A percentile compares a stretch with the other conserved stretches of the same genome.
Conservation (phyloP, 2,113 vertebrate genomes). For the Otus sunia region DNA sequence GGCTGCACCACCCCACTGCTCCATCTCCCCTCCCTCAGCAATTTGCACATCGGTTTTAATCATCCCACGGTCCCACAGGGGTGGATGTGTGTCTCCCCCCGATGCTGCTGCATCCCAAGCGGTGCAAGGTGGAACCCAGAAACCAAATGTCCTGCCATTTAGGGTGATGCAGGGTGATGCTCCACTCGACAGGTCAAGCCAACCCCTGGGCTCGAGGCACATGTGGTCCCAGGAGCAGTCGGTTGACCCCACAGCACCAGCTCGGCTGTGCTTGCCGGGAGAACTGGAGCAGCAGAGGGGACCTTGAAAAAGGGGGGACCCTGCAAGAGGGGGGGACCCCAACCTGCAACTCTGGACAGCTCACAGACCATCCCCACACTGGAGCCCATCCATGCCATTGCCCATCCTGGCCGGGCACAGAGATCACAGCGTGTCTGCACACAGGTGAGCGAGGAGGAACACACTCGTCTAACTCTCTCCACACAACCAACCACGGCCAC, state of each 20-base stretch:
- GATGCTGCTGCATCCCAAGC: not conserved
- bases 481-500: not conserved
- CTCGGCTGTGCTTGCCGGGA: not conserved
- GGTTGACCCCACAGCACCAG: not conserved
- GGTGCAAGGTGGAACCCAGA: no score
- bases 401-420: rapidly evolving
- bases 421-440: not conserved
- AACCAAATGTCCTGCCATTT: not conserved
- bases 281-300: not conserved
- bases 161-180: not conserved
- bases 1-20: not conserved
- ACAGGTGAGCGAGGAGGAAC: not conserved
- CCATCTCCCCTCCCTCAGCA: not conserved
- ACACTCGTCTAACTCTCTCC: not conserved
- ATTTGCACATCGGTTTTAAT: not conserved
- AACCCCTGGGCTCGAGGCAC: rapidly evolving
- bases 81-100: rapidly evolving
- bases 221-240: rapidly evolving
- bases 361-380: rapidly evolving
- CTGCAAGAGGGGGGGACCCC: not conserved
- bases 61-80: not conserved
- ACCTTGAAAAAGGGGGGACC: not conserved
- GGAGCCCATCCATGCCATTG: not conserved
- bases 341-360: rapidly evolving
- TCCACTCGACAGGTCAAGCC: not conserved